Evolutionary conservation across 2,888 invertebrate species (phyloP), one percentile per base, ranked within the genome.

Genomic region (Agonopterix subpropinquella): DNA sequence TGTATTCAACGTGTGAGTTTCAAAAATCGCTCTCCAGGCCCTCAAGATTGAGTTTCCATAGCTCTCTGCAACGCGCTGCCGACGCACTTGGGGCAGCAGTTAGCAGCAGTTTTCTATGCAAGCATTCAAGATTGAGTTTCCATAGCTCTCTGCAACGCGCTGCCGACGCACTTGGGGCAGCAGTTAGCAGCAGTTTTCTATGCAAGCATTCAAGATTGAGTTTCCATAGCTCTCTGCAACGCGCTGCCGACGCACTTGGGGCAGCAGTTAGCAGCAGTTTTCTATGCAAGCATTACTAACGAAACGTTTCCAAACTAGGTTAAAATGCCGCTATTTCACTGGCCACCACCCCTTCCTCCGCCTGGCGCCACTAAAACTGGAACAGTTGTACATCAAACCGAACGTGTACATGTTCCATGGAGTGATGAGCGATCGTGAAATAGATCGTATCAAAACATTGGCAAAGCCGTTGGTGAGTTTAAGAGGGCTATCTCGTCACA

Each of bases 331-430:
- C 2, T 42, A 42, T 11, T n/a, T 11, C 4, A 13, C n/a, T 35
- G 44, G 36, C 8, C 18, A 41, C 11, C 42, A 49, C 18, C 41
- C 45, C 2, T 49, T 45, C 36, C 37, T 49, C 10, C 10, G n/a
- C 5, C 41, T 49, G 18, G 49, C 49, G 9, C 45, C 44, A 1
- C 8, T 49, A 1, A 45, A 45, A 15, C n/a, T 39, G 28, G 49
- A 49, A 15, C 41, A 35, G n/a, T 37, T 49, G 7, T 35, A 45
- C 8, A 7, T 7, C 7, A 11, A 11, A 5, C 49, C 49, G 2
- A 28, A 45, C 5, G 28, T 49, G 9, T 8, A 37, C 5, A 7
- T 49, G 4, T 45, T 36, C 41, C 11, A 49, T 28, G 42, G 45
- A 10, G 43, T 49, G 13, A 41, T 49, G 0, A 39, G 35, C 36